phyloP scores from a whole-genome alignment of 2,888 invertebrate species.

The Synergus laeviventris region DNA sequence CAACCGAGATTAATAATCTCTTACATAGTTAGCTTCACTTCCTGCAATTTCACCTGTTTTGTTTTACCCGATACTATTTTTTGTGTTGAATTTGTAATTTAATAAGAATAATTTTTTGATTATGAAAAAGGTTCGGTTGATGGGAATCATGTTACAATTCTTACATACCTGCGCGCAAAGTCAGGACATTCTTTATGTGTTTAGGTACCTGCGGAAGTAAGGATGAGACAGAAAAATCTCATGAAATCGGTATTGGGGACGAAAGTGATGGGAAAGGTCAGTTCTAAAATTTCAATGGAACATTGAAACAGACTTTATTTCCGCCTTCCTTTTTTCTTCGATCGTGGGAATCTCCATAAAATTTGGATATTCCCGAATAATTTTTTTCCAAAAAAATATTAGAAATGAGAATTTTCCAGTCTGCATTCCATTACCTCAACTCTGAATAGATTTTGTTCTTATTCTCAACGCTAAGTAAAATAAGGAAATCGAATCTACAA shows the following conservation, averaged over 20 bases:
- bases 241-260: slow-evolving; percentile 9
- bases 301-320: neutral
- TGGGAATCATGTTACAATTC: neutral
- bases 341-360: slow-evolving; percentile 17
- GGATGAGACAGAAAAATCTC: neutral
- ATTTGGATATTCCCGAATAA: neutral
- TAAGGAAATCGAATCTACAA: neutral
- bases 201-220: neutral
- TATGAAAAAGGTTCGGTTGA: neutral
- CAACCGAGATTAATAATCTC: neutral
- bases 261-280: slow-evolving; percentile 41
- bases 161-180: neutral
- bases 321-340: neutral
- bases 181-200: neutral
- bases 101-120: neutral
- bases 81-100: too few relatives aligned
- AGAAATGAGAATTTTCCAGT: neutral
- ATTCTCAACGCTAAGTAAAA: slow-evolving; percentile 5
- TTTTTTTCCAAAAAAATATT: neutral
- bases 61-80: neutral
- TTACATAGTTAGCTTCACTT: slow-evolving; percentile 1
- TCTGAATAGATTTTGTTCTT: neutral
- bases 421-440: slow-evolving; percentile 10
- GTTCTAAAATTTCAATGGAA: slow-evolving; percentile 18
- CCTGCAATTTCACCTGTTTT: neutral